Conservation (phyloP, 2,113 vertebrate genomes). For the Condylura cristata region DNA sequence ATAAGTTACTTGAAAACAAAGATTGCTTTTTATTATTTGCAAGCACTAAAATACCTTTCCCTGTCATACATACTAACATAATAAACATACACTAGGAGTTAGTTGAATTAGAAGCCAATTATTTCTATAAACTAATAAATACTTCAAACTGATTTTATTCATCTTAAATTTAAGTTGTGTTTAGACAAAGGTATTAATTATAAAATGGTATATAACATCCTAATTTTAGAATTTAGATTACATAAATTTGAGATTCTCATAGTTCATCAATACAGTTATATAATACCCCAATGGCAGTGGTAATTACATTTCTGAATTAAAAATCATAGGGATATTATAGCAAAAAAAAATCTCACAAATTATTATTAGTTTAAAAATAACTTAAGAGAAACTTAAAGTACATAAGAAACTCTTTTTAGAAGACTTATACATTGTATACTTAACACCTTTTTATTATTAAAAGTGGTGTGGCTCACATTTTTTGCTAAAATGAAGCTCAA, state of each 20-base stretch:
- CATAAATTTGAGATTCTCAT: not conserved
- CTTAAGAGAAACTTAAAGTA: not conserved
- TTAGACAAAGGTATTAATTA: not conserved
- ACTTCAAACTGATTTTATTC: slow-evolving; percentile 7
- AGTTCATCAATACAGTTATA: not conserved
- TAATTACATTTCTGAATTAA: not conserved
- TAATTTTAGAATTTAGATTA: not conserved
- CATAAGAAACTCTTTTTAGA: slow-evolving; percentile 2
- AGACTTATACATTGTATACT: not conserved
- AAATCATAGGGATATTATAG: not conserved
- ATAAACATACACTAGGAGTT: not conserved
- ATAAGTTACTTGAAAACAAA: not conserved
- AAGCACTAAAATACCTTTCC: not conserved
- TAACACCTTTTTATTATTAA: not conserved
- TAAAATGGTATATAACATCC: not conserved
- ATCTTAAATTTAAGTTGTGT: not conserved
- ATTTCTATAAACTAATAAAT: not conserved
- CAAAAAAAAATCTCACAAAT: not conserved
- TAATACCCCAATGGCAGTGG: not conserved
- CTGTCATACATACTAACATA: not conserved
- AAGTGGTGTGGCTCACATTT: not conserved
- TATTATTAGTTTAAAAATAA: not conserved
- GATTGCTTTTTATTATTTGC: not conserved
- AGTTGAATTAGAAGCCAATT: not conserved
- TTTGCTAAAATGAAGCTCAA: not conserved